Evolutionary conservation across 2,888 invertebrate species (phyloP).

Genomic region (Ceriagrion tenellum): DNA sequence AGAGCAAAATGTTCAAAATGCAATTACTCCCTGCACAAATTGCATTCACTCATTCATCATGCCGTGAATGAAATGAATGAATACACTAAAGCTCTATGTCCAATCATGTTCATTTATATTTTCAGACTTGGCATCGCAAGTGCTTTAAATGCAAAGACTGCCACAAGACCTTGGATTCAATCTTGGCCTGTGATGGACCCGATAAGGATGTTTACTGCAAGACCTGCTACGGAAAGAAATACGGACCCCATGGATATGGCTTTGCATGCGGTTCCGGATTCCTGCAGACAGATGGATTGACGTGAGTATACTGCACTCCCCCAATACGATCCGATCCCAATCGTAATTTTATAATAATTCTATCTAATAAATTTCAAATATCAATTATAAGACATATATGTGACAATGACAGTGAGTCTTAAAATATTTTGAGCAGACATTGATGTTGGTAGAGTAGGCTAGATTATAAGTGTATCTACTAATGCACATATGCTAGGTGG

Average conservation of each 20-base stretch:
- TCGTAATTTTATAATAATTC: no score
- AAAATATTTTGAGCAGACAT: no score
- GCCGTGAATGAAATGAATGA: background rate
- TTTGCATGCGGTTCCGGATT: constrained; percentile 97
- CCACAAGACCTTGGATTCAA: constrained; percentile 95
- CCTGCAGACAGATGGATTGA: constrained; percentile 93
- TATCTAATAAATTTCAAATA: no score
- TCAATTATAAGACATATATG: no score
- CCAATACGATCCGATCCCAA: background rate
- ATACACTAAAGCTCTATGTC: background rate
- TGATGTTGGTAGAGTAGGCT: no score
- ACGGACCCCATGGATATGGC: constrained; percentile 98
- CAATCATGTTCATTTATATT: constrained; percentile 45
- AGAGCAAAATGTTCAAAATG: no score
- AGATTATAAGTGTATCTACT: no score
- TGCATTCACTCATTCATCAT: background rate
- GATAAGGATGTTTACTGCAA: constrained; percentile 97
- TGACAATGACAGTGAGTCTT: no score
- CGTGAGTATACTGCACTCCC: constrained; percentile 81
- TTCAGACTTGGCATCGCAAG: constrained; percentile 92
- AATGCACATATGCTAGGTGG: no score
- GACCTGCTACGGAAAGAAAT: constrained; percentile 98
- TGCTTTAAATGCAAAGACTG: constrained; percentile 96
- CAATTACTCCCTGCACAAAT: no score
- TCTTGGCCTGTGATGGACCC: constrained; percentile 96